A percentile compares a stretch with the other conserved stretches of the same genome.
phyloP scores from a whole-genome alignment of 1,140 invertebrate genomes.

The Limonius californicus region DNA sequence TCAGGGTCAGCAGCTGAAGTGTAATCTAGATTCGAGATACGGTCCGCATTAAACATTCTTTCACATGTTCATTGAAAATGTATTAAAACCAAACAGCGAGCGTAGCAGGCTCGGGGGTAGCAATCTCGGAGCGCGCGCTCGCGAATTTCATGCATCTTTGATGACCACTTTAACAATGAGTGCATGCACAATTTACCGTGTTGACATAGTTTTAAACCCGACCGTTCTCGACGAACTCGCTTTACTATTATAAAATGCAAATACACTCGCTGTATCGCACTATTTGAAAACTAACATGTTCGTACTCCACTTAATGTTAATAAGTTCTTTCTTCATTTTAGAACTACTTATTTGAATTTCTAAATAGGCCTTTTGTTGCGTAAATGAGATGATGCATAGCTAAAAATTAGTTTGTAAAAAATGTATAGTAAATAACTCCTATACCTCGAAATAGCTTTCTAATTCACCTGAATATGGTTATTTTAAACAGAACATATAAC shows the following conservation, averaged over 20 bases:
- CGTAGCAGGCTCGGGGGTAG: constrained; percentile 15
- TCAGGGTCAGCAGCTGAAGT: constrained; percentile 7
- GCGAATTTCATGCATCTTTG: constrained; percentile 40
- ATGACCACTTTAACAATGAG: constrained; percentile 40
- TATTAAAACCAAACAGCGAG: constrained; percentile 45
- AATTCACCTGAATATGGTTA: too few species aligned
- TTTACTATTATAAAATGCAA: constrained; percentile 12
- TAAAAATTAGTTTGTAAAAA: too few species aligned
- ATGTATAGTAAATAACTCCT: too few species aligned
- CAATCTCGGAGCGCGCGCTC: constrained; percentile 20
- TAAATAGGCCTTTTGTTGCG: too few species aligned
- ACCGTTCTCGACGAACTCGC: not conserved
- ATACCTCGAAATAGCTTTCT: too few species aligned
- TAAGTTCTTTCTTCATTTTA: too few species aligned
- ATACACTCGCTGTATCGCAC: constrained; percentile 2
- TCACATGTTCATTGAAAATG: constrained; percentile 45
- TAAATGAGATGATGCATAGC: too few species aligned
- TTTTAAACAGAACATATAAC: too few species aligned
- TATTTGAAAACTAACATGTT: too few species aligned
- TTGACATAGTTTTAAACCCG: constrained; percentile 44
- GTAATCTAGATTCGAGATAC: constrained; percentile 31
- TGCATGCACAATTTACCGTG: constrained; percentile 45
- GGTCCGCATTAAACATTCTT: constrained; percentile 36
- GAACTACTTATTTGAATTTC: too few species aligned
- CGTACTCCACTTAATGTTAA: too few species aligned